These are phyloP conservation scores for Ypsolopha scabrella DNA, from an alignment of 2,888 invertebrate genomes.

Conservation along the genomic window DNA sequence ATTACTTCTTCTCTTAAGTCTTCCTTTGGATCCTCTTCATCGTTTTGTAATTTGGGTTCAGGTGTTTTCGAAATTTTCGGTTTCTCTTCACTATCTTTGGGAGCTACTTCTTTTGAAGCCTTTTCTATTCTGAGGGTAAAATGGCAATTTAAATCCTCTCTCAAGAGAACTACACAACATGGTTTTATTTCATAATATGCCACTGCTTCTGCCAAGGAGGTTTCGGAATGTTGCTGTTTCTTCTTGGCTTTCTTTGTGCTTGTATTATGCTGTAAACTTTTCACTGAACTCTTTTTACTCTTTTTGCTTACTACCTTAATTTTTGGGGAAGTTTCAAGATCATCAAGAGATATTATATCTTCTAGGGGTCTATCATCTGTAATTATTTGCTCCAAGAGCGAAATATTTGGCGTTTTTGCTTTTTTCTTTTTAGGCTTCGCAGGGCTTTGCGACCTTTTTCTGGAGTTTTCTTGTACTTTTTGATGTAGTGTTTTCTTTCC, in stretches of 20 bases:
- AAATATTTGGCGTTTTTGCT: conserved; percentile 45
- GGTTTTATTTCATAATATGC: conserved; percentile 25
- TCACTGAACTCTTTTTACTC: conserved; percentile 13
- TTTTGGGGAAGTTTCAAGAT: conserved; percentile 30
- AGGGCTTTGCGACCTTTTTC: conserved; percentile 32
- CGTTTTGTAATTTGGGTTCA: neutral
- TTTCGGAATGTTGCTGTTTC: no score
- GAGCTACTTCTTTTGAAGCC: neutral
- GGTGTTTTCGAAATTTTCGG: conserved; percentile 3
- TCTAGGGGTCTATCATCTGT: conserved; percentile 52
- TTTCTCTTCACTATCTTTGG: neutral
- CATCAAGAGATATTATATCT: conserved; percentile 52
- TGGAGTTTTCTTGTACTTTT: conserved; percentile 21
- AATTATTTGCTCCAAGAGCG: conserved; percentile 54
- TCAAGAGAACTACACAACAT: conserved; percentile 37
- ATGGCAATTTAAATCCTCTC: conserved; percentile 31
- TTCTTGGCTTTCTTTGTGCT: conserved; percentile 18
- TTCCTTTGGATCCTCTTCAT: no score
- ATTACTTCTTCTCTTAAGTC: conserved; percentile 9
- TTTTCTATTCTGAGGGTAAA: conserved; percentile 8
- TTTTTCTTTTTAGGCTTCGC: conserved; percentile 20
- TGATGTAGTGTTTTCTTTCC: conserved; percentile 20
- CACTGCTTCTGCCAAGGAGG: no score
- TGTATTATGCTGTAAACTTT: conserved; percentile 4
- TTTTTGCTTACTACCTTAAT: conserved; percentile 17